These are phyloP conservation scores for Gallinago jamesoni DNA, from an alignment of 2,113 vertebrate species.

Conservation along the genomic window DNA sequence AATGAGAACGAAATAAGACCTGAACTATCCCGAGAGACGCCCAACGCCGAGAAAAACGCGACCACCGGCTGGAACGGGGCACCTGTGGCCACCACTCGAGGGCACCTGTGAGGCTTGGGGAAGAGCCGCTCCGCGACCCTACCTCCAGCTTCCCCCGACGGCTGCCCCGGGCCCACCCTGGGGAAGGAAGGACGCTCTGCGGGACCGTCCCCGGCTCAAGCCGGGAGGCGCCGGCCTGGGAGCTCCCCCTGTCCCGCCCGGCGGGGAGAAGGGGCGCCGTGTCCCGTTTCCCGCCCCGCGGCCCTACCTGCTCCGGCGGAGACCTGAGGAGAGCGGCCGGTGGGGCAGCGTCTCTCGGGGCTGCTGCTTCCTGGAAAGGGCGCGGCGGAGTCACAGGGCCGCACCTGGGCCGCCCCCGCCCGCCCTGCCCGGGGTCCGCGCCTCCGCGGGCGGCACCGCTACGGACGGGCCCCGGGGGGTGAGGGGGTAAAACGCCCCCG, in stretches of 20 bases:
- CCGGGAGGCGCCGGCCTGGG: too few species aligned
- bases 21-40: not conserved
- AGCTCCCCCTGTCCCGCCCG: too few species aligned
- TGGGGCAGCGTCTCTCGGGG: accelerated
- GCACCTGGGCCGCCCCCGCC: not conserved
- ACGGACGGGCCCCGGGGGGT: not conserved
- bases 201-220: not conserved
- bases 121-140: not conserved
- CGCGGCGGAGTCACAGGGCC: not conserved
- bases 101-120: not conserved
- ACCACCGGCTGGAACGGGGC: not conserved
- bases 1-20: accelerated
- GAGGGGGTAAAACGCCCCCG: not conserved
- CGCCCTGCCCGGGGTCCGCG: not conserved
- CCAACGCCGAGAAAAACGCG: accelerated
- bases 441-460: not conserved
- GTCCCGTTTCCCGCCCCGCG: too few species aligned
- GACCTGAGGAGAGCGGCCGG: accelerated
- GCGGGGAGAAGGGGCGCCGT: not conserved
- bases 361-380: not conserved
- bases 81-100: not conserved
- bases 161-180: not conserved
- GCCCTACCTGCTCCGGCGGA: not conserved
- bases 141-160: not conserved
- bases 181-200: not conserved